Evolutionary conservation across 2,797 vertebrate genomes (phyloP), one percentile per base, ranked within the genome.

Genomic region (Chelon labrosus): DNA sequence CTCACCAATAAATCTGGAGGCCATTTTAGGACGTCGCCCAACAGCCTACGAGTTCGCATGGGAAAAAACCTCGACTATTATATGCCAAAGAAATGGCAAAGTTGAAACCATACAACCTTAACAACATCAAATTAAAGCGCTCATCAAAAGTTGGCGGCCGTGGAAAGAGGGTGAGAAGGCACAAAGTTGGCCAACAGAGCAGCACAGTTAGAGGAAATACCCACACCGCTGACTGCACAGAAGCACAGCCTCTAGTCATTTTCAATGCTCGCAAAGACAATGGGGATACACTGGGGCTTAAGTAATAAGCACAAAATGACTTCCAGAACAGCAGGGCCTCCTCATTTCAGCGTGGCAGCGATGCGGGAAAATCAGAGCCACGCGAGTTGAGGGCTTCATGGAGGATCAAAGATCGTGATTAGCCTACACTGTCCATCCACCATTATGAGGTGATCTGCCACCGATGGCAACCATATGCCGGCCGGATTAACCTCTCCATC

Each of bases 381-480:
- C 87, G 85, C 85, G 88, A 93, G 84, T 65, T 39, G 70, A 87
- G 89, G 82, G 77, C 89, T 92, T 89, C 53, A 19, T 56, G 52
- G 60, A 88, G 88, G 90, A 92, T 94, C 92, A 93, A 94, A 94
- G 93, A 93, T 93, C 75, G 79, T 93, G 90, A 93, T 94, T 94
- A 91, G 91, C 77, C 86, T 59, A 65, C 82, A 82, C 86, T 87
- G 92, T 93, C 91, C 92, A 50, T 91, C 91, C 85, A 74, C 83
- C 83, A 81, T 90, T 83, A 88, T 72, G 76, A 73, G 73, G 77
- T 89, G 82, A 91, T 90, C 89, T 89, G 82, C 83, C 31, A 42
- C 75, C 91, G 83, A 92, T 92, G 89, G 91, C 85, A 90, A 90
- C 89, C 93, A 93, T 92, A 94, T 94, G 92, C 88, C 9, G 82